Conservation (phyloP, 1,140 invertebrate species). For the Papilio glaucus region DNA sequence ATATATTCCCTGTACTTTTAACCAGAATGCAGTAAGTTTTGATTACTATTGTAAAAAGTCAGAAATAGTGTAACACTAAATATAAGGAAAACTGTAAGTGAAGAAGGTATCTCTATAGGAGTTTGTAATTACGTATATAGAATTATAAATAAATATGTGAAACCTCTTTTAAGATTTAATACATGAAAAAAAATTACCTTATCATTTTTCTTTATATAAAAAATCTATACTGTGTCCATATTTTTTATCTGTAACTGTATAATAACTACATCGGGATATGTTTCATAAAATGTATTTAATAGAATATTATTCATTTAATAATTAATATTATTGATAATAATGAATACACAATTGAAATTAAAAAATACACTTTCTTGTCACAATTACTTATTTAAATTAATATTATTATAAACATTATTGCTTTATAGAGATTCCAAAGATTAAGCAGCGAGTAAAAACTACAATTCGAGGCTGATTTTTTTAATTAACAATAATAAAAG, state of each 20-base stretch:
- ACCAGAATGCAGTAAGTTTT: too few relatives aligned
- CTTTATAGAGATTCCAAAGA: background rate
- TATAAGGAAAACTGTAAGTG: too few relatives aligned
- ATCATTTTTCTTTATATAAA: background rate
- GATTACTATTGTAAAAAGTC: too few relatives aligned
- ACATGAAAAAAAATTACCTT: slow-evolving; percentile 18
- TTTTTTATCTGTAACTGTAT: background rate
- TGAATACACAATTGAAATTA: slow-evolving; percentile 1
- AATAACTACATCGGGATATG: background rate
- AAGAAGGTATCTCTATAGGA: background rate
- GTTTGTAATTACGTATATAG: background rate
- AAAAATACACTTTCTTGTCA: background rate
- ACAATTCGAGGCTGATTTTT: slow-evolving; percentile 49
- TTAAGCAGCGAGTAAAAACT: slow-evolving; percentile 45
- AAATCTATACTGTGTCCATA: too few relatives aligned
- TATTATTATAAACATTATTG: background rate
- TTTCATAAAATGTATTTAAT: background rate
- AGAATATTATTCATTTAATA: background rate
- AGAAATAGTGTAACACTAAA: too few relatives aligned
- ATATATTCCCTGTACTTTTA: too few relatives aligned
- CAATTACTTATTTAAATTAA: background rate
- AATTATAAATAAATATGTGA: background rate
- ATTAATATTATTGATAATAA: background rate
- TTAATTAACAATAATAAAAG: slow-evolving; percentile 52
- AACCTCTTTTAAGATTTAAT: slow-evolving; percentile 5